Conservation (phyloP, 2,797 vertebrate species). For the Alfaro cultratus region DNA sequence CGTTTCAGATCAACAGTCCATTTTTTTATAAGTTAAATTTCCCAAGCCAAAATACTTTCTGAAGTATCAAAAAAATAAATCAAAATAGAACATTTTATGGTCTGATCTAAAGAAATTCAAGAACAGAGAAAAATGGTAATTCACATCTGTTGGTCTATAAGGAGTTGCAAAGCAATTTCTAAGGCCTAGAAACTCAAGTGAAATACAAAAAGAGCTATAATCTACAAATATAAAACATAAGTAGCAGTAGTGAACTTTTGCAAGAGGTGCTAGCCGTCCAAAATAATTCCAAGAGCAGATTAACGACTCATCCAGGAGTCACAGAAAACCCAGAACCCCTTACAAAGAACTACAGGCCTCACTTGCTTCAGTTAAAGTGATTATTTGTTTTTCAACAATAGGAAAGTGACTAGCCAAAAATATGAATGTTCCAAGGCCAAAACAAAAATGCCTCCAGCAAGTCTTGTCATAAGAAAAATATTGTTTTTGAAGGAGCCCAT, state of each 20-base stretch:
- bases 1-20: not conserved
- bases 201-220: not conserved
- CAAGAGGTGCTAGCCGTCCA: not conserved
- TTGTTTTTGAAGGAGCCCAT: not conserved
- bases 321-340: not conserved
- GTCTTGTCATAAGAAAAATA: not conserved
- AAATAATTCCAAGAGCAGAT: not conserved
- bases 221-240: not conserved
- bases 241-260: not conserved
- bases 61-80: not conserved
- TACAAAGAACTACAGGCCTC: not conserved
- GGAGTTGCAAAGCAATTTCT: not conserved
- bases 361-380: not conserved
- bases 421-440: not conserved
- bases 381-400: not conserved
- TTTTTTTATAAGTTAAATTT: not conserved
- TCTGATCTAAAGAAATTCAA: not conserved
- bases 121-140: not conserved
- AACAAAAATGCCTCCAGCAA: not conserved
- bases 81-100: not conserved
- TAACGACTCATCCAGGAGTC: not conserved
- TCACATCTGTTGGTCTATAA: not conserved
- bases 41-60: not conserved
- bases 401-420: not conserved
- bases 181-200: not conserved